Percentiles rank a stretch among this genome's conserved stretches.
Evolutionary conservation across 2,888 invertebrate genomes (phyloP).

Genomic region (Caenorhabditis sulstoni): DNA sequence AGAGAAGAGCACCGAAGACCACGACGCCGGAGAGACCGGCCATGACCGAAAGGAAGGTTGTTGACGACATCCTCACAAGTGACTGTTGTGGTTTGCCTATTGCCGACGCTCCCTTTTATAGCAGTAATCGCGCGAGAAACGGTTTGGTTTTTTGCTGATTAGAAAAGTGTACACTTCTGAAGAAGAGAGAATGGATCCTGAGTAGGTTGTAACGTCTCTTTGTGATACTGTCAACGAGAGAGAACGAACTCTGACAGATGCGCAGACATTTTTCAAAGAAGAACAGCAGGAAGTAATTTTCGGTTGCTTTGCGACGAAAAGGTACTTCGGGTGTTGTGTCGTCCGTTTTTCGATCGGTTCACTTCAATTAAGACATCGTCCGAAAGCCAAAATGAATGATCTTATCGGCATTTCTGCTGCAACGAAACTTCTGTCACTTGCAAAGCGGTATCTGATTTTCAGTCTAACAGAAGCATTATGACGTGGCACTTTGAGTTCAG

Average conservation of each 20-base stretch:
- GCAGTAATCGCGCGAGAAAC: constrained; percentile 37
- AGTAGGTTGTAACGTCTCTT: constrained; percentile 44
- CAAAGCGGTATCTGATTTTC: neutral
- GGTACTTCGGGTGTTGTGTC: constrained; percentile 39
- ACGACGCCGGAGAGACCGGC: constrained; percentile 56
- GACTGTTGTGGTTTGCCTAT: constrained; percentile 41
- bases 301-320: neutral
- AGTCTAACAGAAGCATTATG: neutral
- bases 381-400: constrained; percentile 16
- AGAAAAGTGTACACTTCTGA: constrained; percentile 39
- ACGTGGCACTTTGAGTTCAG: neutral
- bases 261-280: constrained; percentile 31
- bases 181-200: constrained; percentile 47
- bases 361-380: neutral
- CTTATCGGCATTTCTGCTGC: constrained; percentile 22
- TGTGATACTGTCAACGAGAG: constrained; percentile 36
- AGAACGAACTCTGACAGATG: neutral
- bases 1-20: constrained; percentile 54
- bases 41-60: constrained; percentile 57
- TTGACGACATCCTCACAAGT: constrained; percentile 52
- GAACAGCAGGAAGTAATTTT: constrained; percentile 40
- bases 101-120: constrained; percentile 38
- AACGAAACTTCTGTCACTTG: constrained; percentile 12
- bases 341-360: constrained; percentile 37
- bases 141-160: constrained; percentile 46